Conservation (phyloP, 1,140 invertebrate genomes). For the Chelonus insularis region DNA sequence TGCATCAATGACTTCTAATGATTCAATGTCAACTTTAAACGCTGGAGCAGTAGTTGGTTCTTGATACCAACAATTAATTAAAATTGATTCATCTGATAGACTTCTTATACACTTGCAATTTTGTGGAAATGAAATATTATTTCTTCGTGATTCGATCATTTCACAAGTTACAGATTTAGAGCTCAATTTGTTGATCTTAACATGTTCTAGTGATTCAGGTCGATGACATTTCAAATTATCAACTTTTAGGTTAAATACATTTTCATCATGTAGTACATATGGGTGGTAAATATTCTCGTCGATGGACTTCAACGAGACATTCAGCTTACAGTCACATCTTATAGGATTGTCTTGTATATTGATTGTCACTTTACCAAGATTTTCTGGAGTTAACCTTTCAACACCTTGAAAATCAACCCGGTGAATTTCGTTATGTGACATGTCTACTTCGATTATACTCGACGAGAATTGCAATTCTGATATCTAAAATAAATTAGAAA, state of each 20-base stretch:
- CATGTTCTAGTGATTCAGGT: conserved; percentile 36
- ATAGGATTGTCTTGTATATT: conserved; percentile 67
- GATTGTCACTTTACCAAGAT: conserved; percentile 41
- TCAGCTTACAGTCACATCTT: conserved; percentile 66
- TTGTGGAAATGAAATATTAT: conserved; percentile 48
- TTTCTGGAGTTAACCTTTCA: conserved; percentile 14
- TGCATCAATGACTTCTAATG: conserved; percentile 61
- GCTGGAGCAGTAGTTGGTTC: conserved; percentile 48
- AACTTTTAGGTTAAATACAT: conserved; percentile 49
- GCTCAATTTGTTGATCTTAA: conserved; percentile 29
- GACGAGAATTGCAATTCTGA: conserved; percentile 55
- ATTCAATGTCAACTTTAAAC: conserved; percentile 67
- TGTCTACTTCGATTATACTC: conserved; percentile 50
- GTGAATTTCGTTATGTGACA: conserved; percentile 62
- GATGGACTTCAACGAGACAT: conserved; percentile 61
- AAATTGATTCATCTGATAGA: conserved; percentile 52
- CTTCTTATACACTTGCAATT: conserved; percentile 58
- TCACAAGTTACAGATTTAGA: conserved; percentile 37
- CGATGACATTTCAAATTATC: conserved; percentile 52
- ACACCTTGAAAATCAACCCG: conserved; percentile 47
- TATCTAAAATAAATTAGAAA: conserved; percentile 44
- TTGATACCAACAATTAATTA: conserved; percentile 61
- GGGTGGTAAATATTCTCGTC: conserved; percentile 45
- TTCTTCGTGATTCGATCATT: conserved; percentile 29
- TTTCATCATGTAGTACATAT: conserved; percentile 40